Conservation (phyloP, 2,888 invertebrate species). For the Mimumesa dahlbomi region DNA sequence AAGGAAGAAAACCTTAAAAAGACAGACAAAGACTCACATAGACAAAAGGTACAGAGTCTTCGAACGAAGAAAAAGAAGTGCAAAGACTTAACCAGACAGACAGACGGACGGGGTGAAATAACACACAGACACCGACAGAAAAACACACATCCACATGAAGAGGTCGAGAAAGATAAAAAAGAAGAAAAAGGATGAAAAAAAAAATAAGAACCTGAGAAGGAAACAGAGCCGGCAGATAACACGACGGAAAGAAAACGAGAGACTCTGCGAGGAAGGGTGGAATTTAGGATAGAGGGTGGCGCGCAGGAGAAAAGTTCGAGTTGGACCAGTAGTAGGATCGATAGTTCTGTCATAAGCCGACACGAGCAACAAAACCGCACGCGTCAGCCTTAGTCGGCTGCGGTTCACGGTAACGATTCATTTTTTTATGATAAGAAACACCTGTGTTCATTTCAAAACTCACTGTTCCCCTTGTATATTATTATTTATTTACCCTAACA, state of each 20-base stretch:
- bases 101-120: background rate
- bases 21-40: too few relatives aligned
- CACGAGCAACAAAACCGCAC: constrained; percentile 64
- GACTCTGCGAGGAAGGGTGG: constrained; percentile 1
- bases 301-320: constrained; percentile 50
- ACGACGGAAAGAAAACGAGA: background rate
- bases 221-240: background rate
- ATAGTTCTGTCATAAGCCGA: constrained; percentile 66
- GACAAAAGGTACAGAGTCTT: too few relatives aligned
- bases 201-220: too few relatives aligned
- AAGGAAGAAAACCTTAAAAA: too few relatives aligned
- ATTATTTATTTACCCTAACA: too few relatives aligned
- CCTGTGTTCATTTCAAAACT: constrained; percentile 16
- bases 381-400: constrained; percentile 57
- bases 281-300: constrained; percentile 33
- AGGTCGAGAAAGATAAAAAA: background rate
- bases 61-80: too few relatives aligned
- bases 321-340: constrained; percentile 57
- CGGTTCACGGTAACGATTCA: constrained; percentile 46
- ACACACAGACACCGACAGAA: background rate
- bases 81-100: too few relatives aligned
- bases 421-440: constrained; percentile 43
- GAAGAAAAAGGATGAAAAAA: constrained; percentile 11
- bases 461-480: too few relatives aligned
- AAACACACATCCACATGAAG: background rate